Evolutionary conservation across 1,140 invertebrate species (phyloP).

Genomic region (Sipha flava): DNA sequence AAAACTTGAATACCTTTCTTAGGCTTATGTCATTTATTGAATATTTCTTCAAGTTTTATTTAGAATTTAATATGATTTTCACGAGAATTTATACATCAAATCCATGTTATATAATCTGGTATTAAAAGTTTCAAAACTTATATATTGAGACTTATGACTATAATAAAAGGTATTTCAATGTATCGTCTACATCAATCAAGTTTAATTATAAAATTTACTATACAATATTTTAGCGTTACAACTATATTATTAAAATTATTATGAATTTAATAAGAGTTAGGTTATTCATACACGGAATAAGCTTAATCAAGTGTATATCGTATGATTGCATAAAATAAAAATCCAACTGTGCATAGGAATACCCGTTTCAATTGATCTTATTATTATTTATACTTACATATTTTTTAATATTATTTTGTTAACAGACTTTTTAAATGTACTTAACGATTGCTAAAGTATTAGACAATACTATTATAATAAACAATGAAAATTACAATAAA

Average conservation of each 20-base stretch:
- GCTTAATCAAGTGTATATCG: too few species aligned
- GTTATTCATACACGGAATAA: not conserved
- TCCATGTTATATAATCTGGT: not conserved
- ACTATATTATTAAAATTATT: not conserved
- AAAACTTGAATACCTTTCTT: not conserved
- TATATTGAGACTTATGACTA: not conserved
- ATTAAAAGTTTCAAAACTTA: not conserved
- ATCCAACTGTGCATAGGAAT: too few species aligned
- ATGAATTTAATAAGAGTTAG: not conserved
- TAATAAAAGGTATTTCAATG: not conserved
- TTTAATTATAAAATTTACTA: not conserved
- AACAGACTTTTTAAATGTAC: too few species aligned
- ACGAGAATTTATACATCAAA: not conserved
- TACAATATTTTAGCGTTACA: not conserved
- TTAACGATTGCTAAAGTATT: too few species aligned
- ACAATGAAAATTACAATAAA: too few species aligned
- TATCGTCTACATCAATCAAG: too few species aligned
- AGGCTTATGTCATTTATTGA: not conserved
- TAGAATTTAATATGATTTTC: not conserved
- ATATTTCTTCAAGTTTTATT: not conserved
- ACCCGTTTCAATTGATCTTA: too few species aligned
- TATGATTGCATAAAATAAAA: too few species aligned
- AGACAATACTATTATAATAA: too few species aligned
- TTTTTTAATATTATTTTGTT: too few species aligned
- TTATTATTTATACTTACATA: too few species aligned